phyloP scores from a whole-genome alignment of 1,140 invertebrate genomes.

The Macrostomum lignano region DNA sequence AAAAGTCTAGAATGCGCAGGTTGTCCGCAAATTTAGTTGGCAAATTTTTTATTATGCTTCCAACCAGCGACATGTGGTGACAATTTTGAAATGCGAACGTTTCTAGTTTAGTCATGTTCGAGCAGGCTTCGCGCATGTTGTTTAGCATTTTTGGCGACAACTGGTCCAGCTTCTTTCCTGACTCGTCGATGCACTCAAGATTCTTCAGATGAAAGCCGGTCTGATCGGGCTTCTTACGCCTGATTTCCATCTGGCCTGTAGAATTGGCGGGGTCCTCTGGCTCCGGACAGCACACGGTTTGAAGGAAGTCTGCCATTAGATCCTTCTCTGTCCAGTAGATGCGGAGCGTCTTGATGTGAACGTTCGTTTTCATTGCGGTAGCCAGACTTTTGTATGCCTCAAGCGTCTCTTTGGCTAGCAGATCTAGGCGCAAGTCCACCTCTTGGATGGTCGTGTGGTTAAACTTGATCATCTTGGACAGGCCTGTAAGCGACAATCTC shows the following conservation, averaged over 20 bases:
- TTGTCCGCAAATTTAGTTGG: not conserved
- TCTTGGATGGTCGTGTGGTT: not conserved
- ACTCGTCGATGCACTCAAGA: not conserved
- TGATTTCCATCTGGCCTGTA: too few relatives aligned
- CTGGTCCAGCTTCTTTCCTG: not conserved
- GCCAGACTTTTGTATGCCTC: conserved; percentile 1
- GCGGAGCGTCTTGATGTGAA: not conserved
- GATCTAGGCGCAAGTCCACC: not conserved
- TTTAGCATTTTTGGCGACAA: not conserved
- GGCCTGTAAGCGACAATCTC: not conserved
- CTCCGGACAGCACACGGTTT: not conserved
- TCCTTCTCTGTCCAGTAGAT: not conserved
- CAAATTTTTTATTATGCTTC: not conserved
- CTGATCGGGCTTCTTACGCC: too few relatives aligned
- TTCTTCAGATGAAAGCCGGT: too few relatives aligned
- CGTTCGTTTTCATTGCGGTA: not conserved
- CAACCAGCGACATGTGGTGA: too few relatives aligned
- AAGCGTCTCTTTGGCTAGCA: not conserved
- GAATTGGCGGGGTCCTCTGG: not conserved
- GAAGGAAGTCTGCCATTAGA: not conserved
- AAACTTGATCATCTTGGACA: not conserved
- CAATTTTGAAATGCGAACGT: conserved; percentile 1
- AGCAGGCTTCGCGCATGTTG: conserved; percentile 1
- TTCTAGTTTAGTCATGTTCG: conserved; percentile 1
- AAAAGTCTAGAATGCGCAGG: not conserved